Evolutionary conservation across 2,113 vertebrate species (phyloP).

Genomic region (Pachycephala philippinensis): DNA sequence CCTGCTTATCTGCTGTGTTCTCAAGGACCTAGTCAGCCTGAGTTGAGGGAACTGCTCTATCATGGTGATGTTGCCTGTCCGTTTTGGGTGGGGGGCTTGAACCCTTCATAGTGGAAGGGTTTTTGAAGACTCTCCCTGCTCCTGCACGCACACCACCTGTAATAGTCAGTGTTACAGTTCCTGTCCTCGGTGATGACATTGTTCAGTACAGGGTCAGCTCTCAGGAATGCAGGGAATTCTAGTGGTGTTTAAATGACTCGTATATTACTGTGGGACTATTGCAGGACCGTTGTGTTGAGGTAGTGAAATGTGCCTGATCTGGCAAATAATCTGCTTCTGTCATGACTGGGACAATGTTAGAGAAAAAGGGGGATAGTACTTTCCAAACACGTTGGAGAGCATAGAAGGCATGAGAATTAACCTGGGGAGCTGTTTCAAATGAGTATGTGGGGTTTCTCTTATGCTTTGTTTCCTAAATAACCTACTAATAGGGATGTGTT

Average conservation of each 20-base stretch:
- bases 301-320: not conserved
- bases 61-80: not conserved
- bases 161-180: not conserved
- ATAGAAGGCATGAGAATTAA: not conserved
- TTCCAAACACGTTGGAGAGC: not conserved
- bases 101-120: not conserved
- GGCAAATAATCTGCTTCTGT: not conserved
- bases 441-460: not conserved
- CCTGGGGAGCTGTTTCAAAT: not conserved
- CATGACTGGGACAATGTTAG: not conserved
- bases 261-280: accelerated
- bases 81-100: not conserved
- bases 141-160: accelerated
- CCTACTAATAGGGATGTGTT: accelerated
- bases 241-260: not conserved
- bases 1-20: not conserved
- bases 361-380: not conserved
- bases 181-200: accelerated
- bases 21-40: not conserved
- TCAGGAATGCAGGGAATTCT: not conserved
- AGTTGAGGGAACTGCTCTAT: not conserved
- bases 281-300: not conserved
- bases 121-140: accelerated
- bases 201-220: not conserved
- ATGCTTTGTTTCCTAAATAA: not conserved